phyloP scores from a whole-genome alignment of 2,888 invertebrate genomes.

The Stenolophus ochropezus region DNA sequence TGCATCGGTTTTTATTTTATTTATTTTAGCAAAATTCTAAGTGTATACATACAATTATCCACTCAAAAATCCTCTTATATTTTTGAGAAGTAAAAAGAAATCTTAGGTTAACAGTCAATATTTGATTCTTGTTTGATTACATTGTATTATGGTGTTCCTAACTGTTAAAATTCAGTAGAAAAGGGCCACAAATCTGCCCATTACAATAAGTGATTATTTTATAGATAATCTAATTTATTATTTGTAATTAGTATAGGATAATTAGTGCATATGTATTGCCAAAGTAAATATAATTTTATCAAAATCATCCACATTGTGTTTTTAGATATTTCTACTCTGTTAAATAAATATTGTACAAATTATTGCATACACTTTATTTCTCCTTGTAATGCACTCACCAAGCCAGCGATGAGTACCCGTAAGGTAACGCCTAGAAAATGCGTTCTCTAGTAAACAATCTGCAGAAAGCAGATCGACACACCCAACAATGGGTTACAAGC shows the following conservation, averaged over 20 bases:
- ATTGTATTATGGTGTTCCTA: slow-evolving; percentile 12
- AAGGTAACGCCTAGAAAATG: too few relatives aligned
- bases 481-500: too few relatives aligned
- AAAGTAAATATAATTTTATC: slow-evolving; percentile 51
- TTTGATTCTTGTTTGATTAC: slow-evolving; percentile 12
- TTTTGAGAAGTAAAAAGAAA: slow-evolving; percentile 6
- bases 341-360: background rate
- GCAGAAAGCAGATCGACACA: too few relatives aligned
- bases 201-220: slow-evolving; percentile 17
- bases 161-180: slow-evolving; percentile 7
- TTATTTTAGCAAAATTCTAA: slow-evolving; percentile 60
- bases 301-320: slow-evolving; percentile 2
- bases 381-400: too few relatives aligned
- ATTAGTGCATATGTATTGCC: slow-evolving; percentile 51
- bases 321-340: slow-evolving; percentile 4
- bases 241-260: slow-evolving; percentile 15
- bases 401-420: too few relatives aligned
- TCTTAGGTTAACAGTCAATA: background rate
- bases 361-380: background rate
- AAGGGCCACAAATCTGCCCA: background rate
- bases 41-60: slow-evolving; percentile 5
- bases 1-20: slow-evolving; percentile 48
- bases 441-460: too few relatives aligned
- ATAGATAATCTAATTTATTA: background rate
- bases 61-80: background rate